phyloP scores from a whole-genome alignment of 2,888 invertebrate species.

The Belgica antarctica region DNA sequence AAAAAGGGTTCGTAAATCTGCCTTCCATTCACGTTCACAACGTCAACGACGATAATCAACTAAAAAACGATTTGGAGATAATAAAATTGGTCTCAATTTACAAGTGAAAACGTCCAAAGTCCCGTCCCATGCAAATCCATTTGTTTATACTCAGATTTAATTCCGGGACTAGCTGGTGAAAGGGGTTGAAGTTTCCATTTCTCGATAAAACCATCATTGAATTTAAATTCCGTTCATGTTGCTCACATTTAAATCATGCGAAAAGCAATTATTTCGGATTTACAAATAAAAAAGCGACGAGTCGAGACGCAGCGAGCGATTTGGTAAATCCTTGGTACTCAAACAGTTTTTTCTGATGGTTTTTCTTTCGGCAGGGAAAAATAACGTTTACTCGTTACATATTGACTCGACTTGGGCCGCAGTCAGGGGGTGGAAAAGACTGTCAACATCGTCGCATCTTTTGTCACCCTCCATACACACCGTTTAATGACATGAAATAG shows the following conservation, averaged over 20 bases:
- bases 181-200: constrained; percentile 8
- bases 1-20: not conserved
- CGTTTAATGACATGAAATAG: constrained; percentile 28
- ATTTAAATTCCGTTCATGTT: constrained; percentile 27
- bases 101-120: not conserved
- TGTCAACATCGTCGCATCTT: constrained; percentile 11
- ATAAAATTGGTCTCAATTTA: not conserved
- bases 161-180: not conserved
- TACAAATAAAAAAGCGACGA: constrained; percentile 37
- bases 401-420: constrained; percentile 12
- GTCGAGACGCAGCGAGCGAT: not conserved
- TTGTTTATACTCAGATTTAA: not conserved
- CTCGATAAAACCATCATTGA: not conserved
- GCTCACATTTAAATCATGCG: constrained; percentile 22
- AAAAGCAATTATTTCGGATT: constrained; percentile 43
- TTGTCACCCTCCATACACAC: not conserved
- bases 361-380: constrained; percentile 1
- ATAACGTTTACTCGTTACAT: constrained; percentile 29
- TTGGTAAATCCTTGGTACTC: constrained; percentile 22
- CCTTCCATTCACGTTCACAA: not conserved
- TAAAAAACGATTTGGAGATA: not conserved
- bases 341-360: constrained; percentile 1
- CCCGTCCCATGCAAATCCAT: not conserved
- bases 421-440: constrained; percentile 1
- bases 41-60: not conserved